Evolutionary conservation across 1,140 invertebrate genomes (phyloP).

Genomic region (Drosophila mojavensis): DNA sequence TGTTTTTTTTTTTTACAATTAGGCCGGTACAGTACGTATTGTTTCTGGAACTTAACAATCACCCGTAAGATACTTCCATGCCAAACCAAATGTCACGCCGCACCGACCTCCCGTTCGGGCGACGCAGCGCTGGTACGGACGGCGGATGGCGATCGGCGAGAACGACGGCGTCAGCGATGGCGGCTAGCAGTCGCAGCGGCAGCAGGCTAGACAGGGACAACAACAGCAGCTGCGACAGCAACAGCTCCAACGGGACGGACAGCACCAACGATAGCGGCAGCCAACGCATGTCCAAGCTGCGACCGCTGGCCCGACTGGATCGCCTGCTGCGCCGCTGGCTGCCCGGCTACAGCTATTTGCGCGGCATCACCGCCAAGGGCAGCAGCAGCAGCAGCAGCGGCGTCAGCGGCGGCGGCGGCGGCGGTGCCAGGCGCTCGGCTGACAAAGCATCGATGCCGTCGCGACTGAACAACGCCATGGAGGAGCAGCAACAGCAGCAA

Average conservation of each 20-base stretch:
- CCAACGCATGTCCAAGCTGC: constrained; percentile 2
- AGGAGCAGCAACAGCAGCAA: neutral
- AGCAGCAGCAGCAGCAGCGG: neutral
- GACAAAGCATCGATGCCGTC: neutral
- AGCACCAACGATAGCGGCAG: neutral
- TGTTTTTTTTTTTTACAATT: constrained; percentile 1
- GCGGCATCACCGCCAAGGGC: constrained; percentile 7
- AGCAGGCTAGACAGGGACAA: neutral
- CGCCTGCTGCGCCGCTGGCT: constrained; percentile 55
- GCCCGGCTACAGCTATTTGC: constrained; percentile 53
- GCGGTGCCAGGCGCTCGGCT: neutral
- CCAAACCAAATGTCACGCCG: constrained; percentile 17
- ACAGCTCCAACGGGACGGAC: neutral
- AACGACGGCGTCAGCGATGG: neutral
- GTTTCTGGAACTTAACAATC: neutral
- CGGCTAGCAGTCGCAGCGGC: neutral
- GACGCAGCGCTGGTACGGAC: neutral
- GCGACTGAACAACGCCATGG: neutral
- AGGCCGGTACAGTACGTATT: constrained; percentile 8
- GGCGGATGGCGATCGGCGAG: neutral
- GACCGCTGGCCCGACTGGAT: constrained; percentile 35
- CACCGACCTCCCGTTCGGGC: neutral
- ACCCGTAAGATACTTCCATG: constrained; percentile 4
- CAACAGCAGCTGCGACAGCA: neutral
- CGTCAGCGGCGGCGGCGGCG: neutral